Conservation (phyloP, 2,888 invertebrate genomes). For the Nymphalis c-album region DNA sequence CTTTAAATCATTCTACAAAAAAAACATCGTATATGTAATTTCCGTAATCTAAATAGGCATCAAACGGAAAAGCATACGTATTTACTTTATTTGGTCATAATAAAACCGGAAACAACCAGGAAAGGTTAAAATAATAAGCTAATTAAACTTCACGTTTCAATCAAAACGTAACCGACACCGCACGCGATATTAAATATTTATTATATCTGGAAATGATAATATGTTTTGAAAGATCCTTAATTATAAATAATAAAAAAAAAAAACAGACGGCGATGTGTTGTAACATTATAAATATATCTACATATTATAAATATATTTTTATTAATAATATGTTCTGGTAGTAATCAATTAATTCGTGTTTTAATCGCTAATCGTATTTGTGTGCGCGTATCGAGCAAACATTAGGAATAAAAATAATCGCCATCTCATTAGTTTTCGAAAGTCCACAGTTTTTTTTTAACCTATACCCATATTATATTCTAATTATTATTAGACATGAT, state of each 20-base stretch:
- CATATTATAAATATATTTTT: too few species aligned
- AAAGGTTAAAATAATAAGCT: conserved; percentile 19
- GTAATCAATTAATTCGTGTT: too few species aligned
- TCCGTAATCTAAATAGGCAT: background rate
- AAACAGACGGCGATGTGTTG: too few species aligned
- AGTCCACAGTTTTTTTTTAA: too few species aligned
- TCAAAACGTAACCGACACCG: conserved; percentile 10
- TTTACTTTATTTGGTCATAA: conserved; percentile 18
- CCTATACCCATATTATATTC: too few species aligned
- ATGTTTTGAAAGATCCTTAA: conserved; percentile 12
- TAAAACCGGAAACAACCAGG: conserved; percentile 25
- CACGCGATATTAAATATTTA: conserved; percentile 16
- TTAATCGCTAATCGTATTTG: too few species aligned
- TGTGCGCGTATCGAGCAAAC: too few species aligned
- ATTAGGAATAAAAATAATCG: too few species aligned
- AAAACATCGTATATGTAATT: background rate
- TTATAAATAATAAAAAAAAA: background rate
- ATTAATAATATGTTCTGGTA: too few species aligned
- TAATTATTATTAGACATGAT: too few species aligned
- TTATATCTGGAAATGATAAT: conserved; percentile 4
- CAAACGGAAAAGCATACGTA: conserved; percentile 14
- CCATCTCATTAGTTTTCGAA: too few species aligned
- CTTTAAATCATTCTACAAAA: background rate
- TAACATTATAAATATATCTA: too few species aligned
- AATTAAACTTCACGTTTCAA: conserved; percentile 19